Evolutionary conservation across 2,888 invertebrate species (phyloP).

Genomic region (Nebria salina): DNA sequence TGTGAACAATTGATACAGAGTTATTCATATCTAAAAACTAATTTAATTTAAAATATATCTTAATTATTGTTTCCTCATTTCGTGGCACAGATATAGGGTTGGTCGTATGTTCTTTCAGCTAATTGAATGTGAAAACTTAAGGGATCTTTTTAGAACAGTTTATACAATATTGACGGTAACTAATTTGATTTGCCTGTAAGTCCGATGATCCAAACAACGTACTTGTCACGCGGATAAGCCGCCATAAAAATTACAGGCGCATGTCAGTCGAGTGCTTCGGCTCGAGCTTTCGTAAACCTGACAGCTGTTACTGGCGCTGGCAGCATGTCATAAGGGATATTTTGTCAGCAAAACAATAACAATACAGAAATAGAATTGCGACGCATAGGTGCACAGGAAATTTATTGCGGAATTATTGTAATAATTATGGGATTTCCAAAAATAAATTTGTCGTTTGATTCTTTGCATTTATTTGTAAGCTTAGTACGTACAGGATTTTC

Average conservation of each 20-base stretch:
- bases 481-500: too few relatives aligned
- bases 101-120: too few relatives aligned
- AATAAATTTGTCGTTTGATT: neutral
- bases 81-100: too few relatives aligned
- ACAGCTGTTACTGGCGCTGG: conserved; percentile 22
- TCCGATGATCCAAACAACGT: neutral
- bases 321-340: conserved; percentile 42
- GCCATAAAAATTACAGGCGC: conserved; percentile 20
- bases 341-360: conserved; percentile 48
- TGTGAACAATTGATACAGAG: too few relatives aligned
- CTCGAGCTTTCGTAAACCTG: conserved; percentile 17
- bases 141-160: neutral
- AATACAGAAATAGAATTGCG: conserved; percentile 41
- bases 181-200: neutral
- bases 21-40: too few relatives aligned
- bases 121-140: neutral
- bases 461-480: too few relatives aligned
- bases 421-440: neutral
- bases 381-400: conserved; percentile 22
- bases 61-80: too few relatives aligned
- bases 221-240: conserved; percentile 5
- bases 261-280: conserved; percentile 26
- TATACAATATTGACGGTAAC: neutral
- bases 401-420: conserved; percentile 18
- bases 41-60: too few relatives aligned